Percentiles rank a stretch among this genome's conserved stretches.
Evolutionary conservation across 37 sponge, comb jelly and placozoan genomes (phyloP).

Genomic region (Tethya wilhelma): DNA sequence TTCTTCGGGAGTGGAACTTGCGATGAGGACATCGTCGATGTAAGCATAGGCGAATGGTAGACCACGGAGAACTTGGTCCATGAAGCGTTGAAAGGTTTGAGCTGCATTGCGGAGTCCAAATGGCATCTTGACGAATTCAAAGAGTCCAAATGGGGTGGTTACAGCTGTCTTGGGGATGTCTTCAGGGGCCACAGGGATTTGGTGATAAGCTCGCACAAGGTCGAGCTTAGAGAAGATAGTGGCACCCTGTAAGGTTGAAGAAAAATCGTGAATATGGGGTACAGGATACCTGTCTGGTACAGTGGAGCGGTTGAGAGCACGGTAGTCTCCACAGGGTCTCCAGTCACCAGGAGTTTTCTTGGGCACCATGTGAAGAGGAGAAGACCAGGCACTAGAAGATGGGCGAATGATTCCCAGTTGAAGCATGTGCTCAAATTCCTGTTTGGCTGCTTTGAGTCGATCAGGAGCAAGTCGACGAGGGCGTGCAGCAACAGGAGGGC

Average conservation of each 20-base stretch:
- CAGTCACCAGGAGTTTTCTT: constrained; percentile 58
- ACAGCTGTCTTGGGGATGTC: constrained; percentile 73
- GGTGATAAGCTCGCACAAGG: constrained; percentile 59
- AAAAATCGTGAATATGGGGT: constrained; percentile 67
- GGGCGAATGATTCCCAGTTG: constrained; percentile 44
- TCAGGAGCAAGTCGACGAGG: constrained; percentile 68
- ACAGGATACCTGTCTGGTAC: constrained; percentile 64
- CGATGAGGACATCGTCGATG: constrained; percentile 54
- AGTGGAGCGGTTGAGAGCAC: constrained; percentile 80
- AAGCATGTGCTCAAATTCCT: constrained; percentile 74
- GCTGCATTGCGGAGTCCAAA: constrained; percentile 56
- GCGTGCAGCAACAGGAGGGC: constrained; percentile 69
- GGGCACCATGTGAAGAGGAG: constrained; percentile 75
- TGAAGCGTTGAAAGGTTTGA: constrained; percentile 60
- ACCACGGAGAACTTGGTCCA: constrained; percentile 67
- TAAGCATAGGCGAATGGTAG: constrained; percentile 46
- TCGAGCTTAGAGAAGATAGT: constrained; percentile 66
- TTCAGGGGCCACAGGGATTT: constrained; percentile 50
- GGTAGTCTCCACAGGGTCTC: constrained; percentile 78
- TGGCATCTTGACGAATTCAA: constrained; percentile 55
- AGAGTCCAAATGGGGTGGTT: constrained; percentile 58
- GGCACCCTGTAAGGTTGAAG: constrained; percentile 33
- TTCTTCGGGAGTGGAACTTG: constrained; percentile 40
- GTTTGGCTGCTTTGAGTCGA: constrained; percentile 48
- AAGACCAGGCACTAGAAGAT: constrained; percentile 67